phyloP scores from a whole-genome alignment of 2,797 vertebrate species.

The Arrhamphus sclerolepis region DNA sequence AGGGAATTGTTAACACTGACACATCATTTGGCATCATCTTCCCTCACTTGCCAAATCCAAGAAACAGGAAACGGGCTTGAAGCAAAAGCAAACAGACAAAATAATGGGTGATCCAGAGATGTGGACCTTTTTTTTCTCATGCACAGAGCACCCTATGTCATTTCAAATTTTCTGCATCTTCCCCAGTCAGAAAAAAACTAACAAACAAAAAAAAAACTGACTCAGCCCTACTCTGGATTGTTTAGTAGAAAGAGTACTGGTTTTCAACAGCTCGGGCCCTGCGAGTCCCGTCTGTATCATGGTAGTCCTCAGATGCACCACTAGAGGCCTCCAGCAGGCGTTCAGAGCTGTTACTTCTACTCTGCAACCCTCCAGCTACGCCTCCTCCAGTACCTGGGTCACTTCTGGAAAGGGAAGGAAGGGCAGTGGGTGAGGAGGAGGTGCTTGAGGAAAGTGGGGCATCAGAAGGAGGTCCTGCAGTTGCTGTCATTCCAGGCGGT shows the following conservation, averaged over 20 bases:
- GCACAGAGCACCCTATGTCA: constrained; percentile 19
- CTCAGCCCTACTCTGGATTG: constrained; percentile 21
- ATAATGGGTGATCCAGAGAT: constrained; percentile 38
- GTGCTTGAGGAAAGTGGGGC: constrained; percentile 76
- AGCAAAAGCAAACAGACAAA: constrained; percentile 54
- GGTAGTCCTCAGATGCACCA: constrained; percentile 84
- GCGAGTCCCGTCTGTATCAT: constrained; percentile 86
- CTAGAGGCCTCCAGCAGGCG: constrained; percentile 86
- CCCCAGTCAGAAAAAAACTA: constrained; percentile 13
- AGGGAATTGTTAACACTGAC: constrained; percentile 19
- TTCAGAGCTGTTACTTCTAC: constrained; percentile 90
- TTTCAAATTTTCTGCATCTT: constrained; percentile 28
- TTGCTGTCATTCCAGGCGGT: constrained; percentile 75
- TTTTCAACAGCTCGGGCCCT: constrained; percentile 93
- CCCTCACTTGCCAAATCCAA: constrained; percentile 31
- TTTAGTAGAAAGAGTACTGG: constrained; percentile 97
- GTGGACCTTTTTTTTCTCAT: constrained; percentile 35
- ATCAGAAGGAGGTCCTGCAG: constrained; percentile 76
- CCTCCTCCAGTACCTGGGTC: constrained; percentile 80
- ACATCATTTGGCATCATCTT: constrained; percentile 12
- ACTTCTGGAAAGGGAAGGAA: constrained; percentile 81
- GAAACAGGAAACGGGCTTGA: constrained; percentile 52
- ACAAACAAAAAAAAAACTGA: background rate
- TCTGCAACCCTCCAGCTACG: constrained; percentile 79
- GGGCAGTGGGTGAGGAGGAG: constrained; percentile 80